Percentiles rank a stretch among this genome's conserved stretches.
Conservation (phyloP, 2,113 vertebrate species). For the Anarrhichthys ocellatus region DNA sequence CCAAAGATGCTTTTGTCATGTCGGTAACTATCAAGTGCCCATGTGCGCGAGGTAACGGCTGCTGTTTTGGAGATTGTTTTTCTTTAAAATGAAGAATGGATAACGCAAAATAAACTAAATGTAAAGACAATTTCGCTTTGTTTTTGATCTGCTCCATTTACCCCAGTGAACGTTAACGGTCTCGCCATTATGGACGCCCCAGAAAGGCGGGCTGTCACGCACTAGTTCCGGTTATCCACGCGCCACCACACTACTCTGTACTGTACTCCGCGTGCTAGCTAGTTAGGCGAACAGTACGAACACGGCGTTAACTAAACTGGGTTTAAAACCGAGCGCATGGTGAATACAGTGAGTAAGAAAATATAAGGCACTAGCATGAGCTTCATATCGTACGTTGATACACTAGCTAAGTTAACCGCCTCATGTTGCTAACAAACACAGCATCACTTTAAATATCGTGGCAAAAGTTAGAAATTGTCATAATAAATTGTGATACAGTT, state of each 20-base stretch:
- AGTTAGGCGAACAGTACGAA: neutral
- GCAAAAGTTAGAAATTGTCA: accelerated
- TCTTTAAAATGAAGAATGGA: neutral
- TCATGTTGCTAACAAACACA: neutral
- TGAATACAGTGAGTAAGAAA: neutral
- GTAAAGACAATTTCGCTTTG: neutral
- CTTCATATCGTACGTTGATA: neutral
- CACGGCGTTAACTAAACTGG: neutral
- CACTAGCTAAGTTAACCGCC: neutral
- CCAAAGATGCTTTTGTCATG: neutral
- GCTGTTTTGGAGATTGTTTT: neutral
- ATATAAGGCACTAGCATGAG: neutral
- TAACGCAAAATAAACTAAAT: neutral
- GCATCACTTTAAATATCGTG: neutral
- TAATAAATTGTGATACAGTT: accelerated
- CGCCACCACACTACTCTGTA: conserved; percentile 10
- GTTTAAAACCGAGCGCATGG: neutral
- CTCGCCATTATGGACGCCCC: neutral
- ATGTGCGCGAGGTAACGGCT: neutral
- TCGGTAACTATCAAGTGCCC: neutral
- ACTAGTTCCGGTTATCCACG: conserved; percentile 42
- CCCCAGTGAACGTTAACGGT: conserved; percentile 11
- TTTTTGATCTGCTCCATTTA: neutral
- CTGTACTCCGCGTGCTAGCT: neutral
- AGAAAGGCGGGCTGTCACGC: conserved; percentile 68